These are phyloP conservation scores for Nannoperca australis DNA, from an alignment of 2,797 vertebrate genomes.

Conservation along the genomic window DNA sequence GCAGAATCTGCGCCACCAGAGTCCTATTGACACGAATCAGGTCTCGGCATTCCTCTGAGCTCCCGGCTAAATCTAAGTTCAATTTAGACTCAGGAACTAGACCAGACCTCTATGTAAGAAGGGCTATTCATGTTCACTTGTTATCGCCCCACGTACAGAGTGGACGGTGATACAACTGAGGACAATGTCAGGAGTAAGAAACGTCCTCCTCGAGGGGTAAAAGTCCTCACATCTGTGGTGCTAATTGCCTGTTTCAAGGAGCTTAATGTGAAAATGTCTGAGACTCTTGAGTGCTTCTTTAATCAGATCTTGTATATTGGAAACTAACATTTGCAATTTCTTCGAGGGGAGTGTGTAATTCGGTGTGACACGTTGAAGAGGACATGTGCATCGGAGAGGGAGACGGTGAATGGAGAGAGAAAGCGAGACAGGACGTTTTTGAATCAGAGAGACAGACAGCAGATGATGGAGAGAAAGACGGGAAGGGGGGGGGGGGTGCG, in stretches of 20 bases:
- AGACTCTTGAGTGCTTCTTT: background rate
- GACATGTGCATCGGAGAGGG: slow-evolving; percentile 30
- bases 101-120: background rate
- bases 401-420: slow-evolving; percentile 21
- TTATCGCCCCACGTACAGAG: background rate
- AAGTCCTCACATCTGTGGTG: background rate
- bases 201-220: background rate
- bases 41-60: background rate
- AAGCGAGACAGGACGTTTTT: slow-evolving; percentile 9
- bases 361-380: slow-evolving; percentile 44
- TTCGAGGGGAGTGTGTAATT: slow-evolving; percentile 45
- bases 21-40: background rate
- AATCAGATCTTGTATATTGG: slow-evolving; percentile 44
- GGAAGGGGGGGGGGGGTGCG: background rate
- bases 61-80: background rate
- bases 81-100: background rate
- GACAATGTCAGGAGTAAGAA: background rate
- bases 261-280: slow-evolving; percentile 18
- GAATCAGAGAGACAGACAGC: slow-evolving; percentile 22
- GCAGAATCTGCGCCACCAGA: background rate
- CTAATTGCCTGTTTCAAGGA: slow-evolving; percentile 30
- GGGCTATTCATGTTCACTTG: background rate
- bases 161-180: background rate
- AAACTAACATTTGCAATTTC: slow-evolving; percentile 36
- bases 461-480: slow-evolving; percentile 10